phyloP scores from a whole-genome alignment of 2,797 vertebrate genomes.

The Meriones psammophilus region DNA sequence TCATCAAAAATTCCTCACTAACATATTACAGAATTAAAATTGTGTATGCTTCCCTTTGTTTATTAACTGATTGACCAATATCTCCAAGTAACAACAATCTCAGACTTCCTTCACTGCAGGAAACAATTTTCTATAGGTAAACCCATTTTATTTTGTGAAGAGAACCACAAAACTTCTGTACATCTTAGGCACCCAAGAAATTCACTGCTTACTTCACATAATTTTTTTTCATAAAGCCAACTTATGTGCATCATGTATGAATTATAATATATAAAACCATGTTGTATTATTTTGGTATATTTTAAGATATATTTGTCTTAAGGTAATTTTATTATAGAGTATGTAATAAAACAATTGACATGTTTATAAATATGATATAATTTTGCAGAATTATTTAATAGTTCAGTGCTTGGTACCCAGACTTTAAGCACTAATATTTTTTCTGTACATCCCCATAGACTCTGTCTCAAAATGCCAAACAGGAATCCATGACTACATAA shows the following conservation, averaged over 20 bases:
- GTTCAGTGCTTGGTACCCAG: not conserved
- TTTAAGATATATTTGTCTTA: not conserved
- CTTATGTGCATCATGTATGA: not conserved
- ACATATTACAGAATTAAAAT: not conserved
- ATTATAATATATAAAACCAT: not conserved
- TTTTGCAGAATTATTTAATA: constrained; percentile 19
- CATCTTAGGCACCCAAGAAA: not conserved
- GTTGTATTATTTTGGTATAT: not conserved
- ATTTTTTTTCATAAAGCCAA: constrained; percentile 14
- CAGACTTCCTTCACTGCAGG: not conserved
- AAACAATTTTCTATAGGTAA: not conserved
- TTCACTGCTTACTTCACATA: not conserved
- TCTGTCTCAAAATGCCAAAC: not conserved
- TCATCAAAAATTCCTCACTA: constrained; percentile 2
- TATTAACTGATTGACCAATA: not conserved
- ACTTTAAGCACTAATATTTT: constrained; percentile 19
- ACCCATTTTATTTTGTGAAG: not conserved
- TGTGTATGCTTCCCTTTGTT: not conserved
- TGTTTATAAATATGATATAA: constrained; percentile 19
- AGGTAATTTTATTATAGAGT: constrained; percentile 54
- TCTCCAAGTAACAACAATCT: not conserved
- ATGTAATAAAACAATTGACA: constrained; percentile 39
- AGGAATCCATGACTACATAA: not conserved
- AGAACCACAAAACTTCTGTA: not conserved
- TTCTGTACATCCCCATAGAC: not conserved